Evolutionary conservation across 2,888 invertebrate species (phyloP), one percentile per base, ranked within the genome.

Genomic region (Netelia inedita): DNA sequence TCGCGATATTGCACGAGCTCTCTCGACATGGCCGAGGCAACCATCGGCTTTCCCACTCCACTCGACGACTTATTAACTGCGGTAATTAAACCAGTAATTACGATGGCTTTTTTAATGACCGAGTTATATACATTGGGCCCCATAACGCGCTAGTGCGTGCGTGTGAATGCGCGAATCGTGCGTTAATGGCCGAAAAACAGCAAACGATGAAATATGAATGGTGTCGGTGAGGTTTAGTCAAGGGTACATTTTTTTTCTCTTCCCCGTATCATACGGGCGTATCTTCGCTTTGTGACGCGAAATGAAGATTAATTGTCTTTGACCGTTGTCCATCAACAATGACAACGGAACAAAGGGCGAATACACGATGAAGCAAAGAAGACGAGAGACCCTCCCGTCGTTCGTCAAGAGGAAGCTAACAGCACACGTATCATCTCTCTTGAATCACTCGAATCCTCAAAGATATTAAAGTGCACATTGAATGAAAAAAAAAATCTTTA

Each of bases 271-370:
- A 83, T 88, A 89, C 89, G 89, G 21, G 19, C 10, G 88, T 89
- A 88, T 87, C 78, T 46, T 66, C 83, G 73, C 78, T 89, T 90
- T 87, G 89, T 88, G 88, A 88, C 85, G 86, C 63, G 72, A 82
- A 87, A 90, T 88, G 89, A 90, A 91, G 91, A 91, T 91, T 90
- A 91, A 91, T 88, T 87, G 79, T 71, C 72, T 78, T 78, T 50
- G 72, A 72, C 57, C 35, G 80, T 50, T 78, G 57, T 66, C 61
- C 72, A 66, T 59, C 72, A 81, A 72, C 14, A 46, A 72, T 75
- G 74, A 79, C 81, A 78, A 57, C 46, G 81, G 72, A 16, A 79
- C 53, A 57, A 50, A 65, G 50, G 53, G 65, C 41, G 78, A 73
- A 68, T 61, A 57, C 65, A 68, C 28, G 68, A 74, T 43, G 66